Conservation (phyloP, 2,797 vertebrate species). For the Craterocephalus amniculus region DNA sequence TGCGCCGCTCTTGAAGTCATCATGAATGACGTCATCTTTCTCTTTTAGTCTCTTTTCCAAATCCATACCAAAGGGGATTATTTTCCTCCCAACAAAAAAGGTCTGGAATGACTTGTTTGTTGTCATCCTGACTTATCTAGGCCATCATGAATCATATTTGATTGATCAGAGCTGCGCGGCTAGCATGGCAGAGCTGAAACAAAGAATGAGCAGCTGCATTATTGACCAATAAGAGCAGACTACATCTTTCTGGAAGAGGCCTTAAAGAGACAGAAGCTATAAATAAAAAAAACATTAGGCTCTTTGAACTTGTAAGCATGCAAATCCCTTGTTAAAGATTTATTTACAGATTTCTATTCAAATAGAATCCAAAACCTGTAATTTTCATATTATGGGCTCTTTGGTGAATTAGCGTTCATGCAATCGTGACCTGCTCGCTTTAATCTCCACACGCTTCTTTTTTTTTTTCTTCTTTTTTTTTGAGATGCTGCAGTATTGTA, state of each 20-base stretch:
- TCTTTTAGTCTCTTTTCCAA: too few relatives aligned
- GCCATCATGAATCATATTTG: too few relatives aligned
- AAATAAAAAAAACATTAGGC: not conserved
- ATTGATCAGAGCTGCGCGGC: too few relatives aligned
- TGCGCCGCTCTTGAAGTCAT: too few relatives aligned
- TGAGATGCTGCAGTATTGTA: constrained; percentile 16
- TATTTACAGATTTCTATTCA: not conserved
- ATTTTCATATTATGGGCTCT: not conserved
- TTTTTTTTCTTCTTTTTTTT: constrained; percentile 12
- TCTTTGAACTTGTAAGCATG: not conserved
- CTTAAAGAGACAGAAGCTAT: not conserved
- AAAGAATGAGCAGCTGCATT: too few relatives aligned
- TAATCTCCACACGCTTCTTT: constrained; percentile 24
- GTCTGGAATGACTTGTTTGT: too few relatives aligned
- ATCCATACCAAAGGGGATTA: too few relatives aligned
- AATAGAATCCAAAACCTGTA: not conserved
- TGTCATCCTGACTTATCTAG: too few relatives aligned
- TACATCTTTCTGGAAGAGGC: not conserved
- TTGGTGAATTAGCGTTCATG: not conserved
- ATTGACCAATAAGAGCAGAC: not conserved
- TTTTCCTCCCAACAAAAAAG: too few relatives aligned
- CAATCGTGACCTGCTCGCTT: constrained; percentile 12
- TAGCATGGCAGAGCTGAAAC: too few relatives aligned
- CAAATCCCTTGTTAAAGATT: not conserved
- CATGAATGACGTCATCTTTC: too few relatives aligned